These are phyloP conservation scores for Marmota monax DNA, from an alignment of 2,113 vertebrate genomes.

Conservation along the genomic window DNA sequence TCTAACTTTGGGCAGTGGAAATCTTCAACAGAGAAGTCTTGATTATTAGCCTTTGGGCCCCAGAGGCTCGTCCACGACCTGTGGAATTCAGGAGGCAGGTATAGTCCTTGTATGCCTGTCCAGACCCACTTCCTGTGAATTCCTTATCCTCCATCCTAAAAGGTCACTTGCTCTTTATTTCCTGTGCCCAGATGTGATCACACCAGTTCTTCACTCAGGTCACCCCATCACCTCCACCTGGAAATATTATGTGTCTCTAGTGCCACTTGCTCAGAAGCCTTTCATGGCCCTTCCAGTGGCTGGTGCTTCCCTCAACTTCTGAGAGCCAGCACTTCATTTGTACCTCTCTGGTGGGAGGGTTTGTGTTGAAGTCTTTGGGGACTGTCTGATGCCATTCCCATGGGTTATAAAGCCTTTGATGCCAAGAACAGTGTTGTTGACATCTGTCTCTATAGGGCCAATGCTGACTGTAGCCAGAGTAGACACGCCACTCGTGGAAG, in stretches of 20 bases:
- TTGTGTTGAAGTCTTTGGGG: not conserved
- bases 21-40: not conserved
- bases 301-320: not conserved
- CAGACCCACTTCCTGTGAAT: not conserved
- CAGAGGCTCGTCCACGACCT: not conserved
- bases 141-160: not conserved
- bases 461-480: accelerated
- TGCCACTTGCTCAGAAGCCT: not conserved
- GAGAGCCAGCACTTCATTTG: not conserved
- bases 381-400: not conserved
- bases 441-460: not conserved
- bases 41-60: not conserved
- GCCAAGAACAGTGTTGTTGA: not conserved
- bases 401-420: not conserved
- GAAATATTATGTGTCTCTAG: not conserved
- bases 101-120: not conserved
- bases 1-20: not conserved
- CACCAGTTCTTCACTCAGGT: not conserved
- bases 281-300: not conserved
- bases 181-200: not conserved
- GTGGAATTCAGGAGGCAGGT: not conserved
- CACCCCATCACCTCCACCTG: not conserved
- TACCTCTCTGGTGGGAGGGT: not conserved
- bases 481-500: not conserved
- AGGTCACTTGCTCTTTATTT: not conserved